phyloP scores from a whole-genome alignment of 1,140 invertebrate genomes.

The Scaptomyza hsui region DNA sequence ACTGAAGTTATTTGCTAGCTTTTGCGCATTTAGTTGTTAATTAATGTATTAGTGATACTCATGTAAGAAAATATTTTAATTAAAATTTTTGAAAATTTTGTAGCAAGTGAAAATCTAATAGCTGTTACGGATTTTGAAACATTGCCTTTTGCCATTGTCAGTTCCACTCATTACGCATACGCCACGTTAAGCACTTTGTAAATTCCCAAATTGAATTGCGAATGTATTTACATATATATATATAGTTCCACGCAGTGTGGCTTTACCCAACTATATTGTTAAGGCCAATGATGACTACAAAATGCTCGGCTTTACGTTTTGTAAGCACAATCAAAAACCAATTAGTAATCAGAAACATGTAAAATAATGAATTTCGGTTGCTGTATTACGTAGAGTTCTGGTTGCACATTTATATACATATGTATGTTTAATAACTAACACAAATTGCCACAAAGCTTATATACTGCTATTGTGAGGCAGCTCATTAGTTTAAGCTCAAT shows the following conservation, averaged over 20 bases:
- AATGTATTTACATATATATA: constrained; percentile 1
- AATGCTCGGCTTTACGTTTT: background rate
- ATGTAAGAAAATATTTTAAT: background rate
- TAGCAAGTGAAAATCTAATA: too few relatives aligned
- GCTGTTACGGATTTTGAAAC: too few relatives aligned
- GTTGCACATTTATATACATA: constrained; percentile 3
- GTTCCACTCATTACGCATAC: constrained; percentile 7
- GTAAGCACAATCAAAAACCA: constrained; percentile 6
- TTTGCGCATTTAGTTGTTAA: too few relatives aligned
- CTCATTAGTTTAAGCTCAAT: constrained; percentile 40
- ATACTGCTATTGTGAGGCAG: constrained; percentile 39
- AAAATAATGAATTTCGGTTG: background rate
- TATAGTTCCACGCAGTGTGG: background rate
- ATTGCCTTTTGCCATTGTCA: background rate
- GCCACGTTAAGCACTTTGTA: constrained; percentile 11
- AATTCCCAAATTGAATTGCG: constrained; percentile 16
- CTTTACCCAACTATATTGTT: background rate
- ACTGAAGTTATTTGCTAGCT: too few relatives aligned
- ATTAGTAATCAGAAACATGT: constrained; percentile 15
- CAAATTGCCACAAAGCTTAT: constrained; percentile 34
- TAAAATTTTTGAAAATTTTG: background rate
- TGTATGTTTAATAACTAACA: background rate
- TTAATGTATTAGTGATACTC: background rate
- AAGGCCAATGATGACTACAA: background rate
- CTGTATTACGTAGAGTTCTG: constrained; percentile 7